Evolutionary conservation across 2,888 invertebrate genomes (phyloP).

Genomic region (Sclerodermus sp.): DNA sequence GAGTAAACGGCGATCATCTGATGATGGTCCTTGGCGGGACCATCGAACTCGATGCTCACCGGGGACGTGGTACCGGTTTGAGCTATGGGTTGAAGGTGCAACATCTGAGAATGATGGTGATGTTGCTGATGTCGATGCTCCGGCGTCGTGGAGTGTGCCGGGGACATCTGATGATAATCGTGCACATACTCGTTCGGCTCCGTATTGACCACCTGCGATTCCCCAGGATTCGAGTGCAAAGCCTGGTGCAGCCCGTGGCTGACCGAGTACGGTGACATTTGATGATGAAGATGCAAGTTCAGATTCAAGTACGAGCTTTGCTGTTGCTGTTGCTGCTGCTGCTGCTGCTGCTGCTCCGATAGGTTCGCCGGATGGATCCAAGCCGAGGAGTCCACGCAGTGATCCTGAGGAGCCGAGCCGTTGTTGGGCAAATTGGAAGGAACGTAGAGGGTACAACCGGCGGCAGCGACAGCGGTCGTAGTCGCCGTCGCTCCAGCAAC

Average conservation of each 20-base stretch:
- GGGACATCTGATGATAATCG: conserved; percentile 10
- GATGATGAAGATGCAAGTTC: conserved; percentile 54
- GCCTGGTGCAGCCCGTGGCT: conserved; percentile 62
- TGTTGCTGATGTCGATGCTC: conserved; percentile 35
- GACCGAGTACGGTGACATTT: conserved; percentile 42
- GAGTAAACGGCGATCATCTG: conserved; percentile 31
- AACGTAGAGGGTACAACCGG: conserved; percentile 47
- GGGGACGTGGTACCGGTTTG: conserved; percentile 28
- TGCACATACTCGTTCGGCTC: not conserved
- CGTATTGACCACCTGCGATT: not conserved
- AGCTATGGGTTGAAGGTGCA: conserved; percentile 39
- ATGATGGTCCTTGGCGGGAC: conserved; percentile 41
- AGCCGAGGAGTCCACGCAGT: conserved; percentile 34
- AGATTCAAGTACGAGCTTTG: conserved; percentile 59
- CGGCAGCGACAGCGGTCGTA: conserved; percentile 36
- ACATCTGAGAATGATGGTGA: conserved; percentile 36
- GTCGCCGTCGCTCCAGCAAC: conserved; percentile 27
- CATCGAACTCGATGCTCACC: conserved; percentile 36
- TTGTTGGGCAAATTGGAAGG: conserved; percentile 37
- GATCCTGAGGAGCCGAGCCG: conserved; percentile 38
- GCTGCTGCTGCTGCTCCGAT: conserved; percentile 62
- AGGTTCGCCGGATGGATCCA: conserved; percentile 50
- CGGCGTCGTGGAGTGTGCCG: conserved; percentile 29
- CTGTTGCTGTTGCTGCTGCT: conserved; percentile 63
- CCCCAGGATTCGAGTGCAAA: conserved; percentile 58